Conservation (phyloP, 2,888 invertebrate species). For the Zaprionus obscuricornis region DNA sequence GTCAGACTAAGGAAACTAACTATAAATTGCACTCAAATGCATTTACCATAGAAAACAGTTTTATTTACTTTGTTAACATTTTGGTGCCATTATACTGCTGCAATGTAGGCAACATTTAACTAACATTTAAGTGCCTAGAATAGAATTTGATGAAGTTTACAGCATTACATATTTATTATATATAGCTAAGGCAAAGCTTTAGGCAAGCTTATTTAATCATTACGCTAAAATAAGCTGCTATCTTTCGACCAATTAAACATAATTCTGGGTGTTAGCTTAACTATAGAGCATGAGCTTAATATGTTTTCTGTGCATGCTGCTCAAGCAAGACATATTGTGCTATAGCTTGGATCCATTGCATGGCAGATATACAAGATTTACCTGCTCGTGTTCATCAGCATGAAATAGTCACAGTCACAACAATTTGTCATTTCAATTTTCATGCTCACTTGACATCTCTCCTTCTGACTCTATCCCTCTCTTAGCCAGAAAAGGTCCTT, state of each 20-base stretch:
- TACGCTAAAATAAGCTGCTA: too few relatives aligned
- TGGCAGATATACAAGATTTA: conserved; percentile 10
- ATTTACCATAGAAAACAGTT: conserved; percentile 37
- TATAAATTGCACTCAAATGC: conserved; percentile 58
- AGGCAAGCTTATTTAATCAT: too few relatives aligned
- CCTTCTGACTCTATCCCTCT: neutral
- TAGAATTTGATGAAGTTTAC: too few relatives aligned
- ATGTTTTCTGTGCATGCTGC: too few relatives aligned
- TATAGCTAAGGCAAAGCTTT: too few relatives aligned
- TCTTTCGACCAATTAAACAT: too few relatives aligned
- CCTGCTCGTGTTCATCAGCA: conserved; percentile 4
- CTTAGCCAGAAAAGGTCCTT: neutral
- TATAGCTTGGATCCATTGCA: too few relatives aligned
- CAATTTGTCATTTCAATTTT: conserved; percentile 53
- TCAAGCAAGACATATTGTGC: too few relatives aligned
- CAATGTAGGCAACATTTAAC: conserved; percentile 4
- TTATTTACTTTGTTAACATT: conserved; percentile 16
- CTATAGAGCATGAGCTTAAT: too few relatives aligned
- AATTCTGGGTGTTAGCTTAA: too few relatives aligned
- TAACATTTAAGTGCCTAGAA: neutral
- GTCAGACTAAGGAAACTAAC: conserved; percentile 28
- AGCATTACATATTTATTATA: too few relatives aligned
- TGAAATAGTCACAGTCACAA: conserved; percentile 18
- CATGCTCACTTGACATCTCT: conserved; percentile 41
- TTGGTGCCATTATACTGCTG: neutral